Base-by-base conservation (phyloP, 1,140 invertebrate species). In the Brachionus manjavacas region DNA sequence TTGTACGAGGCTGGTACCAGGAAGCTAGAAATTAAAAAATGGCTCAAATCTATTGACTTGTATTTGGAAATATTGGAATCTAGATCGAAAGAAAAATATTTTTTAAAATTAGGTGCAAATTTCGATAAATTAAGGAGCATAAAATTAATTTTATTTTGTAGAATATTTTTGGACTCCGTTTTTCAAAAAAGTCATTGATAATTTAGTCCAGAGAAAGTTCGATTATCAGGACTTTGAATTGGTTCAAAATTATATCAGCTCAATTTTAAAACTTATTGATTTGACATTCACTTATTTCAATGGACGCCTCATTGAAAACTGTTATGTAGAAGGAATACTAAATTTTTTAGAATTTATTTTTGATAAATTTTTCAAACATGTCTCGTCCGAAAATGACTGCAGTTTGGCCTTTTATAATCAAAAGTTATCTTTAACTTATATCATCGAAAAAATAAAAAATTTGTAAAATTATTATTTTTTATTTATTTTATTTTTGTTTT, bases 231-330 rank as follows among this genome's bases (percentile, higher is more conserved):
- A 72, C 12, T 6, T 11, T 41, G 39, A 72, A 4, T 20, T 39
- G 12, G 20, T 12, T 16, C 8, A 16, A 41, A 41, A 41, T 8
- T 9, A 8, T n/a, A 72, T 72, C 41, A 11, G 16, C 8, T 72
- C 39, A 39, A 39, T 72, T 3, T 20, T 72, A 7, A 72, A 39
- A 4, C 39, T 72, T 11, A 11, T 72, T 72, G 68, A 72, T 72
- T 72, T 72, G 12, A 72, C 43, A 41, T 72, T 72, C 3, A 72
- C 35, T n/a, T 72, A 72, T 72, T 41, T 72, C 16, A 28, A 72
- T 16, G 35, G 35, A 72, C 28, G 39, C 7, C 2, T 39, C 4
- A 72, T 72, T 41, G 68, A 72, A 72, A 72, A n/a, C 14, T 20
- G 7, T 39, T 39, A 39, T 72, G 68, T 72, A 4, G 4, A 39